Evolutionary conservation across 2,113 vertebrate genomes (phyloP).

Genomic region (Microtus montanus): DNA sequence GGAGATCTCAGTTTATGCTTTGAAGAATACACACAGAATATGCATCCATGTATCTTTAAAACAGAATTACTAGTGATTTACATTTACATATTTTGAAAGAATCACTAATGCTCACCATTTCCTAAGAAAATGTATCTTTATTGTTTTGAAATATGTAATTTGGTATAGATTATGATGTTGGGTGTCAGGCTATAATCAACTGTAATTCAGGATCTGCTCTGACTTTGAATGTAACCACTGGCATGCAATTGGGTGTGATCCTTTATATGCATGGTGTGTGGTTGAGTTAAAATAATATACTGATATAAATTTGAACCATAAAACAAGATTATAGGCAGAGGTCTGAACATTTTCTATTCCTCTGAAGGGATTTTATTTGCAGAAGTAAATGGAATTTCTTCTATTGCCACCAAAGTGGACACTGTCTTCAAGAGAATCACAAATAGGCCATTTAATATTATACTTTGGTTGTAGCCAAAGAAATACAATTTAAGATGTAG

Average conservation of each 20-base stretch:
- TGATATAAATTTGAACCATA: not conserved
- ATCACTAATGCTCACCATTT: not conserved
- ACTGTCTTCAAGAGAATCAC: not conserved
- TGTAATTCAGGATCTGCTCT: not conserved
- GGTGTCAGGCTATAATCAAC: not conserved
- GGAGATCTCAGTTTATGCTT: not conserved
- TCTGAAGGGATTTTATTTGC: not conserved
- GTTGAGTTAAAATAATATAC: not conserved
- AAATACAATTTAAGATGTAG: not conserved
- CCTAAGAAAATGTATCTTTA: not conserved
- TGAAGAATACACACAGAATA: not conserved
- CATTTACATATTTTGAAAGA: not conserved
- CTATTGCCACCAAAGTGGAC: not conserved
- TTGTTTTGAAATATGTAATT: slow-evolving; percentile 16
- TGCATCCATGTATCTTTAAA: not conserved
- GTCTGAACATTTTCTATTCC: not conserved
- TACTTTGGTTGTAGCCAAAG: not conserved
- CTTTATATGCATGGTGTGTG: not conserved
- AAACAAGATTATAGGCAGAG: not conserved
- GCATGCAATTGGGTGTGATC: not conserved
- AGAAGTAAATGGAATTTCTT: not conserved
- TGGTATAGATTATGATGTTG: not conserved
- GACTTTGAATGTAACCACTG: not conserved
- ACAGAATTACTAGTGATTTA: not conserved
- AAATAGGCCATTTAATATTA: not conserved